Percentiles rank a stretch among this genome's conserved stretches.
Conservation (phyloP, 2,113 vertebrate genomes). For the Tachysurus vachellii region DNA sequence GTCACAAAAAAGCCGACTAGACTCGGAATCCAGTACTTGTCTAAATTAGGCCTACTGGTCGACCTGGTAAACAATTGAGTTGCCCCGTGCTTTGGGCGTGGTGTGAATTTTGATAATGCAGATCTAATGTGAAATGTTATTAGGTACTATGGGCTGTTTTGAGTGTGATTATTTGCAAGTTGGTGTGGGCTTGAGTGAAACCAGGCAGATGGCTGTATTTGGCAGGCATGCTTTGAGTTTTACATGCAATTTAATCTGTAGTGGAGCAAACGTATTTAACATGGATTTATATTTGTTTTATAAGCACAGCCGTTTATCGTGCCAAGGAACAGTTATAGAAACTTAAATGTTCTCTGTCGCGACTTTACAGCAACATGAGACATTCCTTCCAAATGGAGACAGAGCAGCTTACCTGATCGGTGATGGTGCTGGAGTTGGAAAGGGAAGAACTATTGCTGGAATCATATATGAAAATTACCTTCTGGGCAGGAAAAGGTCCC, state of each 20-base stretch:
- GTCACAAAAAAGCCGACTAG: neutral
- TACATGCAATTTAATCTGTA: neutral
- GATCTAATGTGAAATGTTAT: neutral
- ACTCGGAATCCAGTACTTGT: neutral
- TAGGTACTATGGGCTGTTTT: neutral
- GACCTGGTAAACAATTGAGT: neutral
- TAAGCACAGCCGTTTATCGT: neutral
- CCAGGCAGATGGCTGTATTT: neutral
- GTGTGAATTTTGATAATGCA: neutral
- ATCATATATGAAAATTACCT: constrained; percentile 98
- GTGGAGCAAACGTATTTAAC: neutral
- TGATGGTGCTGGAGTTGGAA: constrained; percentile 96
- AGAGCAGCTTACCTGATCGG: constrained; percentile 96
- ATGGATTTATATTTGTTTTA: neutral
- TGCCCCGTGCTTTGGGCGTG: neutral
- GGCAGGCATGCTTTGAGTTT: neutral
- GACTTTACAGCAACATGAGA: constrained; percentile 92
- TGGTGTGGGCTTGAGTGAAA: neutral
- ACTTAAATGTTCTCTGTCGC: constrained; percentile 20
- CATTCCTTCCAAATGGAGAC: constrained; percentile 93
- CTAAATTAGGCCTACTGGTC: neutral
- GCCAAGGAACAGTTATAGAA: neutral
- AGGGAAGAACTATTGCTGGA: constrained; percentile 96
- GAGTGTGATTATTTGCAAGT: neutral
- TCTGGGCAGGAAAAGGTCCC: constrained; percentile 91